Conservation (phyloP, 2,113 vertebrate genomes). For the Aldabrachelys gigantea region DNA sequence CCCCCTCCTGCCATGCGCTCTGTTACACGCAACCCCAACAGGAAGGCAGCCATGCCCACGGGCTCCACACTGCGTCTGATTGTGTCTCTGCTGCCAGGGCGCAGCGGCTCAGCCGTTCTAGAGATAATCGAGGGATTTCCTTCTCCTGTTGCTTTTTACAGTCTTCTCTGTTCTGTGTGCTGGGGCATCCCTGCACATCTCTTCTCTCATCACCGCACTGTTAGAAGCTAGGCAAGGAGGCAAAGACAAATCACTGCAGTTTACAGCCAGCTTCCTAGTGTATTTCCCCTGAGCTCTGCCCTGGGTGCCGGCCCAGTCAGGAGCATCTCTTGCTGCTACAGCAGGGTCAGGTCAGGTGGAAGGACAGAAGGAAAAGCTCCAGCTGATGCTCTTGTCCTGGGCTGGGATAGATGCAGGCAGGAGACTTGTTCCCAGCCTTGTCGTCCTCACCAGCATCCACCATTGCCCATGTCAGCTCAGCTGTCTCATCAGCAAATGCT, state of each 20-base stretch:
- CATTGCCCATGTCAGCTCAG: neutral
- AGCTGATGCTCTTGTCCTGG: neutral
- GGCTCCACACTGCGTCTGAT: neutral
- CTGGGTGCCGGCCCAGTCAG: neutral
- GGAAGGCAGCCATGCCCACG: neutral
- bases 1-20: neutral
- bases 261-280: neutral
- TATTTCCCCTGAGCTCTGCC: neutral
- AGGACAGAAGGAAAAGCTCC: neutral
- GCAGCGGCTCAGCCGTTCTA: neutral
- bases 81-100: neutral
- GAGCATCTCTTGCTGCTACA: conserved; percentile 43
- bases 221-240: neutral
- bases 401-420: neutral
- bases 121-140: neutral
- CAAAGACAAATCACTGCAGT: neutral
- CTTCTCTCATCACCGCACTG: neutral
- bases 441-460: neutral
- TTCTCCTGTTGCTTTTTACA: neutral
- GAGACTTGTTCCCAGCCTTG: neutral
- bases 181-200: neutral
- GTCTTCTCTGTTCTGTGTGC: neutral
- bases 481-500: neutral
- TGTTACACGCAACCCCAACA: neutral
- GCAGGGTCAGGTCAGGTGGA: neutral